phyloP scores from a whole-genome alignment of 92 coral and sea anemone genomes.

The Porites evermanni region DNA sequence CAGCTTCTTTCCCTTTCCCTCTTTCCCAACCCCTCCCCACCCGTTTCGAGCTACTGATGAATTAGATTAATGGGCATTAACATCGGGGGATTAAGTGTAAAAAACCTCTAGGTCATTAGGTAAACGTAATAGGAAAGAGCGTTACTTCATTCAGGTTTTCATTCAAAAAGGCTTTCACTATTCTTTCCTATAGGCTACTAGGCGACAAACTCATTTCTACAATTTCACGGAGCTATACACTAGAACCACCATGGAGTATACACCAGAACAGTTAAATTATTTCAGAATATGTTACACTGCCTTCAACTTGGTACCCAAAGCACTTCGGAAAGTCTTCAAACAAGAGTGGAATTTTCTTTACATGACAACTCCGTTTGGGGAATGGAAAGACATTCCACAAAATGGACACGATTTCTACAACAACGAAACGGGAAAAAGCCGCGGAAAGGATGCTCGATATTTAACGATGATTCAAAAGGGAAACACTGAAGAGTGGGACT shows the following conservation, averaged over 20 bases:
- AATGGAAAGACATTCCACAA: not conserved
- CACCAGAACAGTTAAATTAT: not conserved
- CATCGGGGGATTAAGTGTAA: too few species aligned
- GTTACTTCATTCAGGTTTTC: too few species aligned
- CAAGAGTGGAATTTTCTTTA: not conserved
- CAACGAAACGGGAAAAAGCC: not conserved
- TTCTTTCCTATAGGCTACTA: too few species aligned
- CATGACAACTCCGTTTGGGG: not conserved
- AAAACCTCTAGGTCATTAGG: too few species aligned
- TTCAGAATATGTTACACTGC: not conserved
- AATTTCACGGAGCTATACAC: too few species aligned
- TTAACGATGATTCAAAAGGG: not conserved
- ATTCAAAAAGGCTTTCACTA: too few species aligned
- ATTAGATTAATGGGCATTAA: too few species aligned
- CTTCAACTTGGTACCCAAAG: not conserved
- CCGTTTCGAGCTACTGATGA: too few species aligned
- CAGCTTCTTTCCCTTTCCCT: too few species aligned
- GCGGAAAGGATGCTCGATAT: not conserved
- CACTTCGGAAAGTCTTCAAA: not conserved
- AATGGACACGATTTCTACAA: not conserved
- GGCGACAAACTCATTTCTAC: too few species aligned
- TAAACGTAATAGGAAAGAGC: too few species aligned
- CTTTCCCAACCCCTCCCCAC: too few species aligned
- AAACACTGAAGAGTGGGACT: not conserved
- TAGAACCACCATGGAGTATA: not conserved